Base-by-base conservation (phyloP, 1,140 invertebrate species). In the Diachasmimorpha longicaudata region DNA sequence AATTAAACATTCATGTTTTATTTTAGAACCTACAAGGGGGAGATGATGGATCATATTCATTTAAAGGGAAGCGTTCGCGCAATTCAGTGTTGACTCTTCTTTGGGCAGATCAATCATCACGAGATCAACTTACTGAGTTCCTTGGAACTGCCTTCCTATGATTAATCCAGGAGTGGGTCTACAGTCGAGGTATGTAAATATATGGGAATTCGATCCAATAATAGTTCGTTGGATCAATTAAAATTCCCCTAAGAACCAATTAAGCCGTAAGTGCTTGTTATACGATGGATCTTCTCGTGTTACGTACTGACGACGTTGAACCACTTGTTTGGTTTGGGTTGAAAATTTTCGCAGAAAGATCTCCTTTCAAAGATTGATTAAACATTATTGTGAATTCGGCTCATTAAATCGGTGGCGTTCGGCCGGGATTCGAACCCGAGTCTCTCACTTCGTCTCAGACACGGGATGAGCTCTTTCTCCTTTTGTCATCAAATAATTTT, bases 221-320 rank as follows among this genome's bases (percentile, higher is more conserved):
- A 84, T 83, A 81, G 81, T 80, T 63, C 68, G 68, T 75, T 71
- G 58, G 72, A 74, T 82, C 81, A 81, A 84, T 84, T 83, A 83
- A 84, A 79, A 83, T 78, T 77, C 36, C 16, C 55, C 39, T 82
- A 82, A 83, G 79, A 83, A 82, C 78, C 80, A 83, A 83, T 83
- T 84, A 83, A 82, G 77, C 66, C 71, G 25, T 58, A 78, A 79
- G 58, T 63, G 21, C 58, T 63, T 23, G 58, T 55, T n/a, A n/a
- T 31, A 52, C 70, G 39, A 31, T 74, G 37, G 9, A 72, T 39
- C 52, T 70, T 63, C 75, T 84, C 80, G 66, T 36, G 67, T 84
- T 84, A 79, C 83, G 69, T 84, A 83, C 83, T 82, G 83, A 84
- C 77, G 78, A 83, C 77, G 72, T 73, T 23, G 80, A 82, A 83